These are phyloP conservation scores for Zosterops japonicus DNA, from an alignment of 2,113 vertebrate species.

Conservation along the genomic window DNA sequence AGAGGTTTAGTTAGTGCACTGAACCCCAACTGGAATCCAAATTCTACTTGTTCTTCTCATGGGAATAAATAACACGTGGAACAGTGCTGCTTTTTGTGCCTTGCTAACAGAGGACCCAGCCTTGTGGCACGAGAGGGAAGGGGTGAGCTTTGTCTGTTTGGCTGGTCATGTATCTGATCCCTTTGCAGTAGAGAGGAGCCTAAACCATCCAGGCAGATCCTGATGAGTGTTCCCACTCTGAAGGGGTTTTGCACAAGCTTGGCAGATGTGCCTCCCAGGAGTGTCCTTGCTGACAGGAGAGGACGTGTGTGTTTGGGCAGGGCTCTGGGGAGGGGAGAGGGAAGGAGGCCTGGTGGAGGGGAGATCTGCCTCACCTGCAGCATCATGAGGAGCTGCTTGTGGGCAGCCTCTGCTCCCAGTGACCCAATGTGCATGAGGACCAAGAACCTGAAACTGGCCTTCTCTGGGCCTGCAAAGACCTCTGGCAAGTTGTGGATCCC, in stretches of 20 bases:
- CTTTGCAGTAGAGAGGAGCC: background rate
- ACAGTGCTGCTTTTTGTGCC: background rate
- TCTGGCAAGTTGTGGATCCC: background rate
- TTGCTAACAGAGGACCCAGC: background rate
- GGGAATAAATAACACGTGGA: background rate
- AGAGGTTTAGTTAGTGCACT: background rate
- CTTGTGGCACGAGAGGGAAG: accelerated
- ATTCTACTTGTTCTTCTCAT: background rate
- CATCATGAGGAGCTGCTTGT: background rate
- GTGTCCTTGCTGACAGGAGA: background rate
- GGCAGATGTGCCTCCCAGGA: background rate
- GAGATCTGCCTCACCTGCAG: background rate
- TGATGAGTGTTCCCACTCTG: background rate
- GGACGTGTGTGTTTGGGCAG: accelerated
- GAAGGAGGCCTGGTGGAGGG: background rate
- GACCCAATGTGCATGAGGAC: background rate
- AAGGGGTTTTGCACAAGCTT: background rate
- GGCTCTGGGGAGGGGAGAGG: background rate
- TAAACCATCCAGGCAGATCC: background rate
- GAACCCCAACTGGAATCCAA: background rate
- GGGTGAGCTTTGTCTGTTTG: background rate
- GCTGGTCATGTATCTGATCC: background rate
- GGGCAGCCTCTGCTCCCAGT: background rate
- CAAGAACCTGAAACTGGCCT: background rate
- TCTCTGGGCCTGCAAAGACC: background rate